Percentiles rank a stretch among this genome's conserved stretches.
Evolutionary conservation across 2,113 vertebrate species (phyloP).

Genomic region (Struthio camelus): DNA sequence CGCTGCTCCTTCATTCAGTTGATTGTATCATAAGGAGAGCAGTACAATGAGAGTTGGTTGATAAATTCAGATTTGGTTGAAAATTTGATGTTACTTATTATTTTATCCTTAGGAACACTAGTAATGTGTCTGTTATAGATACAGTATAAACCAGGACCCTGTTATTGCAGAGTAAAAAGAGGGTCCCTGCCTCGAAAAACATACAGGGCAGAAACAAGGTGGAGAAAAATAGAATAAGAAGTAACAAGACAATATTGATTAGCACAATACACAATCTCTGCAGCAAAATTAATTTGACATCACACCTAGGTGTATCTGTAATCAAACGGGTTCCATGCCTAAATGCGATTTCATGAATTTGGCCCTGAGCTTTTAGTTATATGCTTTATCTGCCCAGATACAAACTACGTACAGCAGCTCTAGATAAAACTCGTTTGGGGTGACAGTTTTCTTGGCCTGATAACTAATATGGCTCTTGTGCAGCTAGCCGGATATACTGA

Average conservation of each 20-base stretch:
- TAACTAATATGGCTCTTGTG: neutral
- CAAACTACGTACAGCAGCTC: neutral
- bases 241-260: neutral
- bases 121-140: neutral
- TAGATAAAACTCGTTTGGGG: neutral
- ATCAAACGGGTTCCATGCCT: neutral
- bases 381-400: neutral
- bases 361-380: neutral
- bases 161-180: neutral
- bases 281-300: neutral
- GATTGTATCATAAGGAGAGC: neutral
- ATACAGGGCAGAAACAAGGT: neutral
- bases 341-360: neutral
- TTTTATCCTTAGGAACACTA: neutral
- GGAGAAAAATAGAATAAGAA: neutral
- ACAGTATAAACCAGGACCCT: neutral
- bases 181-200: neutral
- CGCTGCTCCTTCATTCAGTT: slow-evolving; percentile 27
- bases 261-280: neutral
- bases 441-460: neutral
- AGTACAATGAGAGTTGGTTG: neutral
- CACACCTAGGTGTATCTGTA: neutral
- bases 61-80: neutral
- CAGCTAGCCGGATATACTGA: neutral
- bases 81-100: neutral